Base-by-base conservation (phyloP, 2,888 invertebrate species). In the Mycalesis mineus region DNA sequence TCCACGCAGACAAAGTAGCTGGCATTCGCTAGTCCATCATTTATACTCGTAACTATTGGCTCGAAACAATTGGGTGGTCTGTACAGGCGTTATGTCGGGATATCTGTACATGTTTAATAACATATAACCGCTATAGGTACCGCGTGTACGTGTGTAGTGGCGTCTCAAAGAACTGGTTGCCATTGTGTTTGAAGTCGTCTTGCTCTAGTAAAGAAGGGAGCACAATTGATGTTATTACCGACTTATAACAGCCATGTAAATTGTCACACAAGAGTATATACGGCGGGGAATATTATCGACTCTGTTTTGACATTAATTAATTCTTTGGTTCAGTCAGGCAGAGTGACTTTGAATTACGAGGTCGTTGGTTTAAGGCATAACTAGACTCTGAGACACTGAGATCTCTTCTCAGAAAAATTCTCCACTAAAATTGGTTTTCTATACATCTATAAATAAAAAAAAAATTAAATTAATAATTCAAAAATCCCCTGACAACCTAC, bases 111-210 rank as follows among this genome's bases (percentile, higher is more conserved):
- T 11, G 36, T 11, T 36, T 36, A 4, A 36, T 36, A 36, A 11
- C 9, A 11, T 36, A 36, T 4, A 36, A 36, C 36, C 11, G 11
- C 11, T 36, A 36, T 44, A 31, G 9, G 7, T 45, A 29, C 44
- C 42, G 17, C 13, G 29, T 14, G 9, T 29, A 29, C 7, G 2
- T 33, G 31, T 14, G 15, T 15, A 31, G 47, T 33, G 31, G 31
- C 47, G n/a, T 47, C 47, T 33, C 47, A 47, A 11, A 47, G 49
- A 58, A 53, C 54, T 42, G 39, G 53, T 58, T 55, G 33, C 44
- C 55, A 54, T 58, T 61, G 63, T 73, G 66, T 67, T 67, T 64
- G 45, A 51, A 36, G 13, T 49, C 31, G 55, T 55, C 55, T 41
- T 45, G 58, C 50, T 55, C 50, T 51, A 50, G 8, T 55, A 58